Conservation (phyloP, 1,140 invertebrate species). For the Polypedilum vanderplanki region DNA sequence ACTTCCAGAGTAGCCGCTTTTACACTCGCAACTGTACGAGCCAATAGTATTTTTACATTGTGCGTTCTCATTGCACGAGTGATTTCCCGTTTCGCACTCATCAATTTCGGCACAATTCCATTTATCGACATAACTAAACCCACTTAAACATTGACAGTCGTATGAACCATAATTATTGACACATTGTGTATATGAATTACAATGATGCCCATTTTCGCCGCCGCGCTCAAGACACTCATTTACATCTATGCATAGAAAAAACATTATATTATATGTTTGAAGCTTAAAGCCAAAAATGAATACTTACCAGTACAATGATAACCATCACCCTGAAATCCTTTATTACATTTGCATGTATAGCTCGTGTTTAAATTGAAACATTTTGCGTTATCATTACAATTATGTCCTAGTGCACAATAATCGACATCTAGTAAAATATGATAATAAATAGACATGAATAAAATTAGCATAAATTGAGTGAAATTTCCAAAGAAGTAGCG, state of each 20-base stretch:
- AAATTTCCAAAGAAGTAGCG: neutral
- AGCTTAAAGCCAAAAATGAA: too few species aligned
- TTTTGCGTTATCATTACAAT: constrained; percentile 73
- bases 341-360: constrained; percentile 74
- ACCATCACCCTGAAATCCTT: constrained; percentile 75
- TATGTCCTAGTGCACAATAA: constrained; percentile 78
- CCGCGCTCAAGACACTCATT: constrained; percentile 71
- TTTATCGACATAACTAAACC: constrained; percentile 66
- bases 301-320: constrained; percentile 63
- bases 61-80: constrained; percentile 64
- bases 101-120: constrained; percentile 76
- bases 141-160: constrained; percentile 72
- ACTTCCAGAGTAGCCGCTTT: constrained; percentile 72
- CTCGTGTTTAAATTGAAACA: constrained; percentile 79
- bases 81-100: constrained; percentile 56
- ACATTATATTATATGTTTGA: neutral
- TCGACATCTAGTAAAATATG: constrained; percentile 71
- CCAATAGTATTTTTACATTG: constrained; percentile 79
- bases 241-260: constrained; percentile 54
- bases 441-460: neutral
- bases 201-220: constrained; percentile 69
- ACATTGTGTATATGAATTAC: constrained; percentile 70
- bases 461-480: neutral
- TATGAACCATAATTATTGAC: constrained; percentile 73
- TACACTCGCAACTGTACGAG: constrained; percentile 75